phyloP scores from a whole-genome alignment of 92 coral and sea anemone species.

The Epizoanthus ramosus region DNA sequence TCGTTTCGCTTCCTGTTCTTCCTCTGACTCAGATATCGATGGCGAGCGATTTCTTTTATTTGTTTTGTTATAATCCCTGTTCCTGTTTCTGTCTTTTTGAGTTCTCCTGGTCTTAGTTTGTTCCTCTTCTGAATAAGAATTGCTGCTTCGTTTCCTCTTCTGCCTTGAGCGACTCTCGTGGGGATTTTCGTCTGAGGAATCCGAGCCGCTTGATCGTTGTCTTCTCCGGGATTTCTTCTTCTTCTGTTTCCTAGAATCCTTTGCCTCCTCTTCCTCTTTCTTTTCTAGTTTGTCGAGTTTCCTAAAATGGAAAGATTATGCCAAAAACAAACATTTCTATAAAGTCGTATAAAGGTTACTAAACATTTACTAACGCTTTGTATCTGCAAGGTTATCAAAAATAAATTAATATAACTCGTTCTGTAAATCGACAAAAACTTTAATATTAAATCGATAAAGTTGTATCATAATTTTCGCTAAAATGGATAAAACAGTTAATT shows the following conservation, averaged over 20 bases:
- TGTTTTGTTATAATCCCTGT: not conserved
- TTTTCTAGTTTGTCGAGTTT: constrained; percentile 66
- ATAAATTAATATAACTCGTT: too few relatives aligned
- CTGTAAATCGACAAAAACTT: too few relatives aligned
- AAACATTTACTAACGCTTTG: too few relatives aligned
- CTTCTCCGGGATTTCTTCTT: constrained; percentile 38
- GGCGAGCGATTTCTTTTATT: not conserved
- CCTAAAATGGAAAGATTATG: constrained; percentile 25
- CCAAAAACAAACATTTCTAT: too few relatives aligned
- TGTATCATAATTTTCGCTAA: too few relatives aligned
- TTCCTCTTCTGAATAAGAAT: constrained; percentile 8
- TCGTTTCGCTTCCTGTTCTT: not conserved
- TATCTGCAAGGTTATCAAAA: too few relatives aligned
- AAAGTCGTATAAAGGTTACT: too few relatives aligned
- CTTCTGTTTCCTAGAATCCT: constrained; percentile 13
- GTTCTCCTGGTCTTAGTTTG: constrained; percentile 1
- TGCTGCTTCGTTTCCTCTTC: constrained; percentile 3
- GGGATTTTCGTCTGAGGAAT: not conserved
- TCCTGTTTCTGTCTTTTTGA: not conserved
- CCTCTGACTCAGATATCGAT: not conserved
- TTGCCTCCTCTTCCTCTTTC: constrained; percentile 35
- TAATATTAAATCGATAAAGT: too few relatives aligned
- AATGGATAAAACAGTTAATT: too few relatives aligned
- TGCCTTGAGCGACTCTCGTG: constrained; percentile 24
- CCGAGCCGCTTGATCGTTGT: constrained; percentile 15